Conservation (phyloP, 23 tunicate genomes). For the Ascidia mentula region DNA sequence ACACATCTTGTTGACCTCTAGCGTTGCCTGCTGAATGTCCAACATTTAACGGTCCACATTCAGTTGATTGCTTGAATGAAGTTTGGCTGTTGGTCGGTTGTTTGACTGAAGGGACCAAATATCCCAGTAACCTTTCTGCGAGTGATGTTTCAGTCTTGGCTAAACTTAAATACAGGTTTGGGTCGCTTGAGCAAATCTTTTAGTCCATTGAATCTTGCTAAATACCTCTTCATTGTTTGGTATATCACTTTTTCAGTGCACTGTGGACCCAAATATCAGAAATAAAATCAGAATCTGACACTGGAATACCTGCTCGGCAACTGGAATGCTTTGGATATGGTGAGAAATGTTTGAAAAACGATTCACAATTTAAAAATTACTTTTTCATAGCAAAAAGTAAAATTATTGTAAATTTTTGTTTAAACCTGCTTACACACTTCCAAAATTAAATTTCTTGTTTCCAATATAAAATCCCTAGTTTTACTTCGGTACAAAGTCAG, state of each 20-base stretch:
- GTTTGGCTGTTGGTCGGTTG: background rate
- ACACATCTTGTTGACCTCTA: too few species aligned
- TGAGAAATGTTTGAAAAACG: too few species aligned
- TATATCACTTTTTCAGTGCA: background rate
- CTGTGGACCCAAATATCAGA: background rate
- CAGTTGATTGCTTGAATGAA: background rate
- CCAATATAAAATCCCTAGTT: too few species aligned
- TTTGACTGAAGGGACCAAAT: background rate
- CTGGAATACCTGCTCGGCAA: constrained; percentile 16
- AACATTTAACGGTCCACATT: background rate
- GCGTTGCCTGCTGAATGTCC: constrained; percentile 9
- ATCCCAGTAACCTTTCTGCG: background rate
- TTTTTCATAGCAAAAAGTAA: too few species aligned
- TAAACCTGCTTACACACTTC: too few species aligned
- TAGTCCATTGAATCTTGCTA: background rate
- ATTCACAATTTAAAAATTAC: too few species aligned
- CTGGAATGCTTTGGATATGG: constrained; percentile 31
- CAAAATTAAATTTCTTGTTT: too few species aligned
- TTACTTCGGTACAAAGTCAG: too few species aligned
- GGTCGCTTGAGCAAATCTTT: background rate
- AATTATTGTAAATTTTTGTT: too few species aligned
- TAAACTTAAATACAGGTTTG: constrained; percentile 1
- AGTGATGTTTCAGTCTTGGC: background rate
- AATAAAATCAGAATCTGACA: constrained; percentile 10
- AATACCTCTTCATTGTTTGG: background rate